Evolutionary conservation across 1,140 invertebrate genomes (phyloP).

Genomic region (Euwallacea fornicatus): DNA sequence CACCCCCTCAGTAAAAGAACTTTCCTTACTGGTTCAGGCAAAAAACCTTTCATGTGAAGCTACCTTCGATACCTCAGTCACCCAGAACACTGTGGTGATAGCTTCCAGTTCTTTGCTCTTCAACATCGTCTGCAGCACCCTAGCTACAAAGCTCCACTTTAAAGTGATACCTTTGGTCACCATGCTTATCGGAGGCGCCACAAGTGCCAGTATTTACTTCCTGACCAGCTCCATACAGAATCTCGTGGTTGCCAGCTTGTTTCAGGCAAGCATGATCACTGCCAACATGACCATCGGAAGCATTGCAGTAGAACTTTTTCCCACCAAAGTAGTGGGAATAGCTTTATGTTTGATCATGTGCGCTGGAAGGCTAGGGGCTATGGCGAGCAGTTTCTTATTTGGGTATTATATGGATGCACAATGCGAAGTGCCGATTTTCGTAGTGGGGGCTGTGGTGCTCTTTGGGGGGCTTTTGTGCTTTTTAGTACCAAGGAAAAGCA

Average conservation of each 20-base stretch:
- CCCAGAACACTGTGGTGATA: conserved; percentile 57
- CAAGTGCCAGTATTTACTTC: conserved; percentile 57
- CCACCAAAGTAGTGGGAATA: conserved; percentile 57
- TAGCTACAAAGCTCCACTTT: conserved; percentile 48
- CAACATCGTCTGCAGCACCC: conserved; percentile 53
- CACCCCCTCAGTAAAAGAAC: conserved; percentile 56
- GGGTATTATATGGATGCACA: conserved; percentile 58
- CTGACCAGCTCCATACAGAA: conserved; percentile 56
- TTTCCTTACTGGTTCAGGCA: conserved; percentile 46
- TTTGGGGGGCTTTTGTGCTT: conserved; percentile 46
- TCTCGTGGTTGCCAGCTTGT: conserved; percentile 58
- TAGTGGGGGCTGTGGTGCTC: conserved; percentile 54
- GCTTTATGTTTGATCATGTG: conserved; percentile 58
- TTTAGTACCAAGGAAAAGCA: conserved; percentile 41
- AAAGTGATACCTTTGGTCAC: conserved; percentile 53
- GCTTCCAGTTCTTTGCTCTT: conserved; percentile 55
- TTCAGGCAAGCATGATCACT: conserved; percentile 59
- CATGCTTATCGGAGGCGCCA: conserved; percentile 56
- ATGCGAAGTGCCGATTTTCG: conserved; percentile 58
- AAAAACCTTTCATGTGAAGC: conserved; percentile 41
- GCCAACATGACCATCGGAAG: conserved; percentile 61
- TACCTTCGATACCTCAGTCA: conserved; percentile 53
- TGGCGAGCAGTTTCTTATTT: conserved; percentile 59
- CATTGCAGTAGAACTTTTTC: conserved; percentile 60
- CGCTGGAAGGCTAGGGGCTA: conserved; percentile 59